Base-by-base conservation (phyloP, 2,113 vertebrate species). In the Nothobranchius kuhntae region DNA sequence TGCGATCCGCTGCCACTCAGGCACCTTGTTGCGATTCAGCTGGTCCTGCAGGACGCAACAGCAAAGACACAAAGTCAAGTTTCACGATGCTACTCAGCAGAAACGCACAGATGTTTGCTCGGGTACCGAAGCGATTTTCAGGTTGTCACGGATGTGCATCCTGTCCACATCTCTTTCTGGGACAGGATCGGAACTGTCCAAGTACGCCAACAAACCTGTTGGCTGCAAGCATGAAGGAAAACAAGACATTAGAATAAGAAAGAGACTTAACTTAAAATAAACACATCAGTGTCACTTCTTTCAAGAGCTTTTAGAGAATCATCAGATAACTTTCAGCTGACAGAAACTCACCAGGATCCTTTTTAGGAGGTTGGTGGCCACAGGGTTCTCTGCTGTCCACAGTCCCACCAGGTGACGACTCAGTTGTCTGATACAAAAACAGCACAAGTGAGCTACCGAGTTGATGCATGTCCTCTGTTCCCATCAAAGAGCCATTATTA, bases 391-490 rank as follows among this genome's bases (percentile, higher is more conserved):
- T 68, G 98, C 97, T 48, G 95, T 99, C 98, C 98, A 99, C 66
- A 99, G 94, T 67, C 96, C 98, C 84, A 99, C 97, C 86, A 99
- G 92, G 88, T 99, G 98, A 82, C 98, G 98, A 89, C 97, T 99
- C 79, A 99, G 88, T 91, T 99, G 97, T 83, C 97, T 99, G 93
- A 88, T 80, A 85, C 63, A 70, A 24, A 64, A 54, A 66, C 15
- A 36, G 36, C 0, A 13, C 2, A 40, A 2, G 45, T 51, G 12
- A 65, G 42, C 3, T 55, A 42, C 30, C 56, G 26, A 60, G 17
- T 46, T 65, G 11, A 59, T 40, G 38, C 38, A 21, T 42, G 13
- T 47, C 7, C 62, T 55, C 13, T 17, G 4, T 40, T 45, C 21
- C 21, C 21, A 21, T 21, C 21, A 21, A 21, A 21, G 21, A 21